phyloP scores from a whole-genome alignment of 1,140 invertebrate genomes.

The Procambarus virginalis region DNA sequence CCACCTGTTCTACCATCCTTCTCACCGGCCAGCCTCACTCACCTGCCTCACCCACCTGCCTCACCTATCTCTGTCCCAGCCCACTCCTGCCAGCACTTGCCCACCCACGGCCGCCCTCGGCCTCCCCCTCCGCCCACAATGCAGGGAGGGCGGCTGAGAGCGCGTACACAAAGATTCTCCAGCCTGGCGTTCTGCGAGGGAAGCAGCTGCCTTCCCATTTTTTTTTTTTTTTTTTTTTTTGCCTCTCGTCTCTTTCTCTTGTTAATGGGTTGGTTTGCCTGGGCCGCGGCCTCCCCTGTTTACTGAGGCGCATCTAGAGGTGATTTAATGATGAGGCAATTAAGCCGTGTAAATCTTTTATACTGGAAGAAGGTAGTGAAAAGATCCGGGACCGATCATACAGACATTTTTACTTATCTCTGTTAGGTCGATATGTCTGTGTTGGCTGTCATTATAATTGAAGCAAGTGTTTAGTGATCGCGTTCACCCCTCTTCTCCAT shows the following conservation, averaged over 20 bases:
- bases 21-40: too few species aligned
- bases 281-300: background rate
- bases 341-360: background rate
- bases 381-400: background rate
- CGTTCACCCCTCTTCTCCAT: background rate
- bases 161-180: background rate
- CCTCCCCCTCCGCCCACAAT: background rate
- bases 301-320: background rate
- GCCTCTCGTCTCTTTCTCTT: background rate
- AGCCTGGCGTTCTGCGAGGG: background rate
- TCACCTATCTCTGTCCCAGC: background rate
- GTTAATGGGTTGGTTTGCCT: background rate
- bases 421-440: background rate
- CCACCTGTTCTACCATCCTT: background rate
- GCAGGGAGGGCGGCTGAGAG: background rate
- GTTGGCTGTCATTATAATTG: background rate
- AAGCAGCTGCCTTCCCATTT: background rate
- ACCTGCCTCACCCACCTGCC: background rate
- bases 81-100: background rate
- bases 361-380: background rate
- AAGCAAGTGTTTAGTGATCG: background rate
- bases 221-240: background rate
- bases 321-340: background rate
- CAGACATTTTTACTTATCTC: background rate
- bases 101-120: background rate